Evolutionary conservation across 2,113 vertebrate species (phyloP).

Genomic region (Piaya cayana): DNA sequence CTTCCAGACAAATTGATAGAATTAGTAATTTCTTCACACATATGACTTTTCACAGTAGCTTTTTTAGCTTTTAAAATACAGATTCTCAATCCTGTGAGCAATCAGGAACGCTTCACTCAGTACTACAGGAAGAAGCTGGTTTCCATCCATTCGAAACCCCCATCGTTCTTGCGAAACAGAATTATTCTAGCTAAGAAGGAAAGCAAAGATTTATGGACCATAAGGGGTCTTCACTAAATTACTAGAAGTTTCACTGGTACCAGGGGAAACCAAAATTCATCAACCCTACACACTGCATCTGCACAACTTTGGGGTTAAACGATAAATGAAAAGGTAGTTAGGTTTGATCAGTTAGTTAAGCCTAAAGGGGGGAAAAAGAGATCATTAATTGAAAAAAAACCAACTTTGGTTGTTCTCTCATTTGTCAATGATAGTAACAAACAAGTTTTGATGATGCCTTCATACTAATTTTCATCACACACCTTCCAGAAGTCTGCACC

Average conservation of each 20-base stretch:
- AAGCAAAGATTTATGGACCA: neutral
- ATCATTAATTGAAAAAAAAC: neutral
- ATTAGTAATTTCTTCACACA: neutral
- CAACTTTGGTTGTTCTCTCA: neutral
- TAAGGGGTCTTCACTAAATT: neutral
- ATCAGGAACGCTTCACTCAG: slow-evolving; percentile 8
- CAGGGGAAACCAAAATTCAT: slow-evolving; percentile 19
- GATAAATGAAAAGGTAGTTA: neutral
- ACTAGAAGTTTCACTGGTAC: slow-evolving; percentile 14
- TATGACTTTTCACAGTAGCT: neutral
- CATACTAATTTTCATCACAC: neutral
- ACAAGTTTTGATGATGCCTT: neutral
- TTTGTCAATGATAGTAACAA: neutral
- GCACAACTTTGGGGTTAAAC: neutral
- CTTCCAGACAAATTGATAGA: neutral
- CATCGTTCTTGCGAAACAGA: neutral
- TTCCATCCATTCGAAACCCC: slow-evolving; percentile 4
- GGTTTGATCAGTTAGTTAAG: neutral
- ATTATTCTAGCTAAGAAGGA: neutral
- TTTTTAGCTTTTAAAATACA: neutral
- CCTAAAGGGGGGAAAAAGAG: neutral
- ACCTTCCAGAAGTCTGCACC: neutral
- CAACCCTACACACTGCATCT: neutral
- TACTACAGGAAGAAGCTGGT: slow-evolving; percentile 13
- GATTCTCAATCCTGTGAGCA: neutral